Evolutionary conservation across 2,797 vertebrate genomes (phyloP), one percentile per base, ranked within the genome.

Genomic region (Erpetoichthys calabaricus): DNA sequence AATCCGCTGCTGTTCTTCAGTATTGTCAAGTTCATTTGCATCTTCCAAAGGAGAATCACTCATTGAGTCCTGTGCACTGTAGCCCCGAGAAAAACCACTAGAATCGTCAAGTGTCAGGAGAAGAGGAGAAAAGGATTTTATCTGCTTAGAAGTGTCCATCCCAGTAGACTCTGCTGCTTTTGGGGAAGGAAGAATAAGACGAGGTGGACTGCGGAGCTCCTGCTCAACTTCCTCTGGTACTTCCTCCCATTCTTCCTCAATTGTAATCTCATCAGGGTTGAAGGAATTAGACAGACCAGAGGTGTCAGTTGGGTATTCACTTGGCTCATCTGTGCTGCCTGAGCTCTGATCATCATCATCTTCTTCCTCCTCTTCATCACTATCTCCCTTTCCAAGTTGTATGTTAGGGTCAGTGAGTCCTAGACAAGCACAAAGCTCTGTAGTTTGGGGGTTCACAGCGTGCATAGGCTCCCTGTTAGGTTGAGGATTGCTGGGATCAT

Each of bases 241-340:
- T 0, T 86, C 89, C 45, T 69, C 71, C 75, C 88, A 94, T 63
- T 96, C 92, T 0, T 97, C 92, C 63, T 96, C 94, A 60, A 98
- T 81, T 51, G 89, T 83, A 63, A 99, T 99, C 76, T 99, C 94
- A 52, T 98, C 96, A 1, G 96, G 96, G 67, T 98, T 99, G 58
- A 86, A 71, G 7, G 90, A 95, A 4, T 67, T 79, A 1, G 88
- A 91, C 58, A 92, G 66, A 45, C 80, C 81, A 1, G 92, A 98
- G 1, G 82, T 83, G 69, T 97, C 91, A 1, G 88, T 90, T 1
- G 80, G 90, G 66, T 91, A 95, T 55, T 95, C 91, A 60, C 91
- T 95, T 56, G 78, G 86, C 45, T 98, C 93, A 9, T 94, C 92
- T 6, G 55, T 71, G 4, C 87, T 91, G 6, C 80, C 89, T 4